Evolutionary conservation across 2,113 vertebrate genomes (phyloP), one percentile per base, ranked within the genome.

Genomic region (Ivindomyrus marchei): DNA sequence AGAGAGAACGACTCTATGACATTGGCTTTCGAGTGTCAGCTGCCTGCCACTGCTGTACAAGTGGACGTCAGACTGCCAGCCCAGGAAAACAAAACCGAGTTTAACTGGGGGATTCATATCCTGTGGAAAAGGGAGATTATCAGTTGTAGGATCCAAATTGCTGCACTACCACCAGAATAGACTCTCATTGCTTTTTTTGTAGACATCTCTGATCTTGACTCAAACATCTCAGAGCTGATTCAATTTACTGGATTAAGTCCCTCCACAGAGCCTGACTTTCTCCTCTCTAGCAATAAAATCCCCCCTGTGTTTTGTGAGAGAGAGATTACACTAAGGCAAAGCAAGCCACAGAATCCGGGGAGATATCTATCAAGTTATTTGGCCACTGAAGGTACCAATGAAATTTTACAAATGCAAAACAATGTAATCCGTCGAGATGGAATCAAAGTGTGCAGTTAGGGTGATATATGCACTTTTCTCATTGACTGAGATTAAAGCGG

Each of bases 211-310:
- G 62, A 36, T 36, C 62, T 77, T 4, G 62, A 70, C 42, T 88
- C 39, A 85, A 85, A 85, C 24, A 87, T 46, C n/a, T 87, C 47
- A 15, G 88, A 74, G 24, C 47, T 89, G 88, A 89, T 83, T 89
- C 47, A 39, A 80, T 89, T 80, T 80, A 83, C 24, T n/a, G 45
- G 45, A 31, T 80, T 83, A 45, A 49, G 17, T 39, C 53, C 53
- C 36, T 62, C 36, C 53, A 62, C 19, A 58, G 27, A 87, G 49
- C 36, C 36, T 10, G 21, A 45, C 50, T 42, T 31, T 53, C 46
- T 36, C 53, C 53, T 36, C 87, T 11, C 52, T 58, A 58, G 31
- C 17, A 88, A 88, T 88, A 62, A 58, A 31, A 62, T 62, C 52
- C 31, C 53, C 87, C 46, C 53, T 88, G 50, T 88, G 52, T 87